phyloP scores from a whole-genome alignment of 2,797 vertebrate species.

The Notamacropus eugenii region DNA sequence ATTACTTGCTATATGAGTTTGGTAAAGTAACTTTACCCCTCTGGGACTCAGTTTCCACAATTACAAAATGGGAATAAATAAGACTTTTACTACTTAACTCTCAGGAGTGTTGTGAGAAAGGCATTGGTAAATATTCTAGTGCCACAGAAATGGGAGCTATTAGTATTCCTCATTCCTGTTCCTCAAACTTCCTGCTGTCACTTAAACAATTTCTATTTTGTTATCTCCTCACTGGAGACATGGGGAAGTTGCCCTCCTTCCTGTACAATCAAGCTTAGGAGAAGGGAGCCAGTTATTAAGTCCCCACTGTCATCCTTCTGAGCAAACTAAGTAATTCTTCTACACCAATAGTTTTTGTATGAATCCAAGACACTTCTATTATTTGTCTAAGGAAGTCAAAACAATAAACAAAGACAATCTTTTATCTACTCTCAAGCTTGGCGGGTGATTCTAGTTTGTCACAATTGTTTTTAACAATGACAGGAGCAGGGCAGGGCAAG shows the following conservation, averaged over 20 bases:
- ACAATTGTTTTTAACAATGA: neutral
- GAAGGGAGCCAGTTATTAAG: constrained; percentile 44
- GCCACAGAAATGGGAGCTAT: neutral
- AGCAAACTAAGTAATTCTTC: constrained; percentile 24
- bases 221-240: constrained; percentile 14
- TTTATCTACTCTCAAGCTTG: neutral
- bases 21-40: neutral
- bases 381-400: neutral
- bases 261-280: neutral
- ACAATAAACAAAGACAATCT: neutral
- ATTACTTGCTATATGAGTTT: neutral
- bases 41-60: neutral
- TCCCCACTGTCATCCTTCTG: constrained; percentile 43
- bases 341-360: constrained; percentile 13
- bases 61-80: neutral
- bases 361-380: constrained; percentile 27
- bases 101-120: neutral
- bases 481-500: neutral
- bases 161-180: neutral
- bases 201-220: neutral
- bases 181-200: neutral
- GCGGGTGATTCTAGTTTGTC: neutral
- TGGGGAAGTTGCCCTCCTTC: neutral
- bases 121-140: neutral
- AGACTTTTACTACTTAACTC: neutral